A percentile compares a stretch with the other conserved stretches of the same genome.
Evolutionary conservation across 2,888 invertebrate species (phyloP).

Genomic region (Punctoribates punctum): DNA sequence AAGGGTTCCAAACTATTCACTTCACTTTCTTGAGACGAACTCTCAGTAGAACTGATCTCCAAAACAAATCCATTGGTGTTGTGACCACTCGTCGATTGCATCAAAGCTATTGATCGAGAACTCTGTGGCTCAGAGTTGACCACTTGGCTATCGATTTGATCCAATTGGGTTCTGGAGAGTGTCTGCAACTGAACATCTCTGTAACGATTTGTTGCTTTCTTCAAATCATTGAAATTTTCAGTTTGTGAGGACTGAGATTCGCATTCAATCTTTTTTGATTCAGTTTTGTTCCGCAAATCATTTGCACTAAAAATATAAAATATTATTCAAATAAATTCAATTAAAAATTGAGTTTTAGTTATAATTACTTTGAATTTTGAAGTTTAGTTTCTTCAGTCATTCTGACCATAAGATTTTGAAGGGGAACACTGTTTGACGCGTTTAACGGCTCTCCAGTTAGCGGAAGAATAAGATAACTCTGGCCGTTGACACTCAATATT

Average conservation of each 20-base stretch:
- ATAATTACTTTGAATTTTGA: background rate
- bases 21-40: background rate
- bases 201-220: background rate
- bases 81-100: background rate
- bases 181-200: constrained; percentile 25
- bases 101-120: background rate
- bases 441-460: constrained; percentile 5
- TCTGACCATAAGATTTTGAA: constrained; percentile 8
- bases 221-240: too few species aligned
- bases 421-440: constrained; percentile 6
- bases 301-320: too few species aligned
- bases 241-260: too few species aligned
- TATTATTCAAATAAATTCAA: too few species aligned
- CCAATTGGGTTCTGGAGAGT: background rate
- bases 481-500: constrained; percentile 36
- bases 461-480: constrained; percentile 36
- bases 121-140: background rate
- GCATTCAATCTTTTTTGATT: too few species aligned
- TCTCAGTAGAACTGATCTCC: background rate
- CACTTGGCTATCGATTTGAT: background rate
- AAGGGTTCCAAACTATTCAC: background rate
- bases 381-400: background rate
- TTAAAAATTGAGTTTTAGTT: too few species aligned
- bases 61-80: background rate
- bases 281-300: too few species aligned